These are phyloP conservation scores for Otocyon megalotis DNA, from an alignment of 2,113 vertebrate species.

Conservation along the genomic window DNA sequence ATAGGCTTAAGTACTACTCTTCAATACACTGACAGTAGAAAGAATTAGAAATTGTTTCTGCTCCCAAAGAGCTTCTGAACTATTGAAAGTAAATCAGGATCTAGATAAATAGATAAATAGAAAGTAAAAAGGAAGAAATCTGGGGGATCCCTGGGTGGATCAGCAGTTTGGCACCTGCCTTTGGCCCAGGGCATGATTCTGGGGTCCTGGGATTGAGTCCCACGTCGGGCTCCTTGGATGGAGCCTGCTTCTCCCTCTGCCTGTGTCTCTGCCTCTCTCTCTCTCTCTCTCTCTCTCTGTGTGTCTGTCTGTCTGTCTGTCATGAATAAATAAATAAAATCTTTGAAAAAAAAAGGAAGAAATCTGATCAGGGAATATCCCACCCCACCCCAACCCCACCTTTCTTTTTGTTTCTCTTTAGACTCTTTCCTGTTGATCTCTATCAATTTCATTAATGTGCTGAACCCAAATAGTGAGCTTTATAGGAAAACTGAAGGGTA, in stretches of 20 bases:
- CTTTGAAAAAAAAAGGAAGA: not conserved
- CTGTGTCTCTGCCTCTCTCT: no score
- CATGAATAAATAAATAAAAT: not conserved
- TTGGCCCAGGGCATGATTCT: no score
- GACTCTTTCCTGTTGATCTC: not conserved
- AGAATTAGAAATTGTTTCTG: not conserved
- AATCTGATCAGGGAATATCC: not conserved
- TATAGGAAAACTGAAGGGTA: conserved; percentile 10
- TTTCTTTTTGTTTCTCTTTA: not conserved
- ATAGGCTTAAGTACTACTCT: not conserved
- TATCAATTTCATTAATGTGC: conserved; percentile 18
- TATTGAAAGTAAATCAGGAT: not conserved
- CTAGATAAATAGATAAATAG: not conserved
- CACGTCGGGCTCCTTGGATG: no score
- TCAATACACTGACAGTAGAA: not conserved
- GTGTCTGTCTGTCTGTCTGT: no score
- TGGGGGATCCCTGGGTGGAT: no score
- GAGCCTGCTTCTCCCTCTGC: no score
- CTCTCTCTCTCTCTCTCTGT: no score
- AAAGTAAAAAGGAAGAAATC: conserved; percentile 1
- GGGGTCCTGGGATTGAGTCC: no score
- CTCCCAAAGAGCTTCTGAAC: not conserved
- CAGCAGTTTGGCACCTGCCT: no score
- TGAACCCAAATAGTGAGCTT: conserved; percentile 41
- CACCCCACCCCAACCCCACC: accelerated